A percentile compares a stretch with the other conserved stretches of the same genome.
Conservation (phyloP, 2,888 invertebrate species). For the Synanthedon tipuliformis region DNA sequence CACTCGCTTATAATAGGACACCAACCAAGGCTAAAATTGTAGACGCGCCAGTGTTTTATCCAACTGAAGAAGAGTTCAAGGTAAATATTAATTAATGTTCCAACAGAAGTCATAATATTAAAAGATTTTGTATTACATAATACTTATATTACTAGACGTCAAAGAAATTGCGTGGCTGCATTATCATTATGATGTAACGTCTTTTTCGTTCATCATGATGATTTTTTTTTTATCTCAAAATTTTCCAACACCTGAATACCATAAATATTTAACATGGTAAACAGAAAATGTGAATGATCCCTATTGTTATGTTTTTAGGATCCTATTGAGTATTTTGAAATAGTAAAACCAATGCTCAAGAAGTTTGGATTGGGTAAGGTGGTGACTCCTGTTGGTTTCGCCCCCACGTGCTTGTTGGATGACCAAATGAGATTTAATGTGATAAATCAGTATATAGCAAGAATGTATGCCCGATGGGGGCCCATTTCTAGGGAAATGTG, state of each 20-base stretch:
- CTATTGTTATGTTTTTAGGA: conserved; percentile 61
- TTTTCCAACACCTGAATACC: too few species aligned
- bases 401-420: conserved; percentile 80
- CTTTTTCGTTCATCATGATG: too few species aligned
- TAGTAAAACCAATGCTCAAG: conserved; percentile 80
- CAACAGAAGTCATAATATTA: too few species aligned
- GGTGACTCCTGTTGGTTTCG: conserved; percentile 83
- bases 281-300: too few species aligned
- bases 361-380: conserved; percentile 89
- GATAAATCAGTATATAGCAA: conserved; percentile 90
- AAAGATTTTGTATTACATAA: too few species aligned
- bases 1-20: background rate
- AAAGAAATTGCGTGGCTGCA: too few species aligned
- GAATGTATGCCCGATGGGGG: conserved; percentile 90
- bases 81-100: conserved; percentile 13
- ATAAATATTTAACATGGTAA: too few species aligned
- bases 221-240: too few species aligned
- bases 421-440: conserved; percentile 90
- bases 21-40: conserved; percentile 67
- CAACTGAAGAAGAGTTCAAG: conserved; percentile 82
- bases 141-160: too few species aligned
- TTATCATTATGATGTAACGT: too few species aligned
- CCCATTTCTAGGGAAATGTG: conserved; percentile 86
- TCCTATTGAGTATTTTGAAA: conserved; percentile 86
- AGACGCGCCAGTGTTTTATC: conserved; percentile 84